A percentile compares a stretch with the other conserved stretches of the same genome.
Conservation (phyloP, 2,113 vertebrate genomes). For the Pongo abelii region DNA sequence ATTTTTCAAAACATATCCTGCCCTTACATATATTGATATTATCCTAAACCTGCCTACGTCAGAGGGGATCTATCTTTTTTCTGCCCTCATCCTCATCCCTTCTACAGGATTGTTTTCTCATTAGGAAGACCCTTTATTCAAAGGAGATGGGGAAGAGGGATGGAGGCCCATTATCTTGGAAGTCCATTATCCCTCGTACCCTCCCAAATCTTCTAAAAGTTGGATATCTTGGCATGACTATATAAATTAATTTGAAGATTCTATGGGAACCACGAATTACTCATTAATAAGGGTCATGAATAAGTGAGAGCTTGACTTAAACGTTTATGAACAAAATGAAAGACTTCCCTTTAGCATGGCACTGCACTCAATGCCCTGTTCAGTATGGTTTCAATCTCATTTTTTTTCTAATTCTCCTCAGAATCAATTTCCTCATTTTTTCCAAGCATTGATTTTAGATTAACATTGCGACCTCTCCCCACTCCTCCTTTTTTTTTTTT, state of each 20-base stretch:
- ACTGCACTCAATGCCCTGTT: too few species aligned
- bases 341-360: too few species aligned
- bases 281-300: constrained; percentile 14
- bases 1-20: not conserved
- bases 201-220: not conserved
- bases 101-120: not conserved
- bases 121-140: not conserved
- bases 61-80: not conserved
- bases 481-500: not conserved
- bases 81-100: not conserved
- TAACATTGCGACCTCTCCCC: not conserved
- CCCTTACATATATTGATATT: not conserved
- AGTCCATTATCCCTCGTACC: not conserved
- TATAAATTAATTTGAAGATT: not conserved
- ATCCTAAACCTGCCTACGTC: not conserved
- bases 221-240: not conserved
- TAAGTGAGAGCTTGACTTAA: not conserved
- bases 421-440: not conserved
- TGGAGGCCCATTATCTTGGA: not conserved
- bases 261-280: not conserved
- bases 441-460: not conserved
- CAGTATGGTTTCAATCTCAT: too few species aligned
- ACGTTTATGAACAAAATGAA: not conserved
- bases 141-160: not conserved
- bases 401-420: too few species aligned